phyloP scores from a whole-genome alignment of 2,797 vertebrate genomes.

The Eulemur rubriventer region DNA sequence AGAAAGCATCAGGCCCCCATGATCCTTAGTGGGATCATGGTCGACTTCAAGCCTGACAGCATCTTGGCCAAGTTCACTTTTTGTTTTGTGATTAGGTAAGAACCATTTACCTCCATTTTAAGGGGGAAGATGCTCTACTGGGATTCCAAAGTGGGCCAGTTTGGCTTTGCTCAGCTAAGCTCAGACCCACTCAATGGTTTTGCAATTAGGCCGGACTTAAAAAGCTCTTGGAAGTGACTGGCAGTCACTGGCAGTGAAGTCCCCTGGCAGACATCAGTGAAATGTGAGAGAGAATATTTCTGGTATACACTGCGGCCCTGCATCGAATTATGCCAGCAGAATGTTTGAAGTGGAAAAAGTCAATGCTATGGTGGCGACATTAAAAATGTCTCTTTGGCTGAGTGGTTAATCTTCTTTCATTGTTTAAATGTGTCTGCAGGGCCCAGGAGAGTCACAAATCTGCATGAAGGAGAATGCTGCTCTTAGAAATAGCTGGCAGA shows the following conservation, averaged over 20 bases:
- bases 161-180: not conserved
- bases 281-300: conserved; percentile 9
- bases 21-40: not conserved
- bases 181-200: not conserved
- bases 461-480: not conserved
- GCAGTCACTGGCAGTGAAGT: not conserved
- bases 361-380: not conserved
- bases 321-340: not conserved
- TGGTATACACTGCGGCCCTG: not conserved
- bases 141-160: not conserved
- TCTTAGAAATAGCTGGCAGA: conserved; percentile 44
- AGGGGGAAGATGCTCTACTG: not conserved
- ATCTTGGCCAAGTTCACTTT: conserved; percentile 5
- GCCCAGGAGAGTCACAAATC: conserved; percentile 65
- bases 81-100: not conserved
- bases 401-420: conserved; percentile 52
- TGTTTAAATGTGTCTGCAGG: conserved; percentile 60
- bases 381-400: conserved; percentile 50
- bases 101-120: conserved; percentile 12
- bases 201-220: not conserved
- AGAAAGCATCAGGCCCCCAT: not conserved
- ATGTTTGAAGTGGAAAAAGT: conserved; percentile 34
- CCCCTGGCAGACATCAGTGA: not conserved
- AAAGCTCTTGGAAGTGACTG: not conserved
- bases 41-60: not conserved